Percentiles rank a stretch among this genome's conserved stretches.
Evolutionary conservation across 2,797 vertebrate species (phyloP).

Genomic region (Pangasius krempfi): DNA sequence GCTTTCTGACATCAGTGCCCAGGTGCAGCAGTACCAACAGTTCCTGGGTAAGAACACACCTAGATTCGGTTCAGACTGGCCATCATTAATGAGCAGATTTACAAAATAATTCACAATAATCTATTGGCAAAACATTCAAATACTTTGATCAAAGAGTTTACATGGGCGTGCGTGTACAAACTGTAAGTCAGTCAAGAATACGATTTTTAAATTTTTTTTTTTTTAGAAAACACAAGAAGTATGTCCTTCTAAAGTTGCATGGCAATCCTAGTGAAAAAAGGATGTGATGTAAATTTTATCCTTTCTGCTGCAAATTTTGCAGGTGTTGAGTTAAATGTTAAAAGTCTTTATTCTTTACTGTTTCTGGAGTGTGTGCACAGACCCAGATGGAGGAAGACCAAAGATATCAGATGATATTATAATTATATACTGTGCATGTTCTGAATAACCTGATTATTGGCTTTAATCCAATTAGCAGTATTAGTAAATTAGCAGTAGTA

Average conservation of each 20-base stretch:
- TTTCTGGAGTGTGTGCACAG: background rate
- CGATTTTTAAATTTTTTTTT: background rate
- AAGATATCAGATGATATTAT: background rate
- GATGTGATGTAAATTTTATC: background rate
- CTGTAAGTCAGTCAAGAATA: background rate
- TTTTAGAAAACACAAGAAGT: background rate
- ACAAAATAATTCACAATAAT: background rate
- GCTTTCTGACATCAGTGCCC: conserved; percentile 90
- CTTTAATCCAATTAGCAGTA: background rate
- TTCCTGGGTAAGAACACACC: conserved; percentile 84
- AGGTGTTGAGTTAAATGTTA: background rate
- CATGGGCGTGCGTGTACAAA: background rate
- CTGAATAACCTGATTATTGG: background rate
- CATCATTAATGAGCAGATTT: background rate
- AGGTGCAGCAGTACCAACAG: conserved; percentile 97
- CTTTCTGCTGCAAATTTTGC: background rate
- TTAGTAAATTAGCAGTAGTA: background rate
- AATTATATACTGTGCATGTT: background rate
- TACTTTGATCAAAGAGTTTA: background rate
- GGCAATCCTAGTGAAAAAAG: background rate
- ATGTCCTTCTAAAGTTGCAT: background rate
- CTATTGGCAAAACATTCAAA: background rate
- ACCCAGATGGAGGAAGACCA: background rate
- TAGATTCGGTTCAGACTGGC: background rate
- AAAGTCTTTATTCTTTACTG: background rate